These are phyloP conservation scores for Thunnus maccoyii DNA, from an alignment of 2,113 vertebrate genomes.

Conservation along the genomic window DNA sequence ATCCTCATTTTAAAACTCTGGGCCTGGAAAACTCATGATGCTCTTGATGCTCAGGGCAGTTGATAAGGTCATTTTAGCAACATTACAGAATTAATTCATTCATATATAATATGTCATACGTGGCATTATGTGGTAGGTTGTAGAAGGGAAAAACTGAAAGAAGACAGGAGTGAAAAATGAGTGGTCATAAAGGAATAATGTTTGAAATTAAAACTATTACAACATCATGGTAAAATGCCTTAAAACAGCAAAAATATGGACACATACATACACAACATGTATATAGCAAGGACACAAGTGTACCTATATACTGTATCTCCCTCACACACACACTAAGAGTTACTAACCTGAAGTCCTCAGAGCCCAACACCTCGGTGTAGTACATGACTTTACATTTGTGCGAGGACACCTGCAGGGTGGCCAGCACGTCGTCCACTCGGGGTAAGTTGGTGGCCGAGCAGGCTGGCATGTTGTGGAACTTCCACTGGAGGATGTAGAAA, in stretches of 20 bases:
- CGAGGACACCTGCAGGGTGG: constrained; percentile 95
- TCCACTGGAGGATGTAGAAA: constrained; percentile 98
- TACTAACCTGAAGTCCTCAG: constrained; percentile 95
- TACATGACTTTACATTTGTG: constrained; percentile 99
- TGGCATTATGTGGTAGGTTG: constrained; percentile 33
- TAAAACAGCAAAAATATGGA: constrained; percentile 13
- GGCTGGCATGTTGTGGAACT: constrained; percentile 93
- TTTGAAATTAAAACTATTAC: constrained; percentile 46
- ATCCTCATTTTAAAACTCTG: constrained; percentile 47
- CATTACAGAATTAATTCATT: constrained; percentile 19
- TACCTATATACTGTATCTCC: no score
- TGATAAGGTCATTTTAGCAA: constrained; percentile 17
- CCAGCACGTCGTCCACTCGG: constrained; percentile 96
- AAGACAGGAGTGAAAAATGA: constrained; percentile 54
- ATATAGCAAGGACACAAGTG: not conserved
- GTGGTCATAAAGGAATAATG: constrained; percentile 44
- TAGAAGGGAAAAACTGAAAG: constrained; percentile 45
- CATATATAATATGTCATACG: constrained; percentile 45
- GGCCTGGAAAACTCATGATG: constrained; percentile 28
- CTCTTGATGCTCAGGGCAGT: not conserved
- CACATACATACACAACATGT: not conserved
- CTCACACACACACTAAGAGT: not conserved
- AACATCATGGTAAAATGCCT: constrained; percentile 24
- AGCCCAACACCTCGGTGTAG: constrained; percentile 96
- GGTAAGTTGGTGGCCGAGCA: constrained; percentile 94